Evolutionary conservation across 2,113 vertebrate species (phyloP), one percentile per base, ranked within the genome.

Genomic region (Bubo blakistoni): DNA sequence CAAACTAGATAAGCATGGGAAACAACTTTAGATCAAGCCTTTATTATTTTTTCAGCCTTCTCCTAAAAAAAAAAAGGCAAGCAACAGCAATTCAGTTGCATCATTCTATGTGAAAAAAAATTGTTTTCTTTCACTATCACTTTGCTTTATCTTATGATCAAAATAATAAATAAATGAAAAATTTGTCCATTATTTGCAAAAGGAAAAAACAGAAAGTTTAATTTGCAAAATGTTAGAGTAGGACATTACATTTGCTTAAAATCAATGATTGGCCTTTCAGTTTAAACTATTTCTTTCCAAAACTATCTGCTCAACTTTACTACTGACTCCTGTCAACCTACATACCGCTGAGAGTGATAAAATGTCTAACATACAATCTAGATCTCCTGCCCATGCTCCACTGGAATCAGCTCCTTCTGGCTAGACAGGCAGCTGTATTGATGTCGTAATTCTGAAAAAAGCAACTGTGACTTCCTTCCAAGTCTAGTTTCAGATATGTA

Each of bases 401-500:
- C 1, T 4, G 86, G 91, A 95, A 85, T 24, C 10, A 27, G 34
- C 49, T 87, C 70, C 70, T 92, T 76, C 73, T 91, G 83, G 86
- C 86, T 61, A 95, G 88, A 94, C 86, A 36, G 57, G 44, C 89
- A 89, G 91, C 78, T 94, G 86, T 54, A 85, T 16, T 10, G 1
- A 58, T 91, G 70, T 25, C 0, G 13, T 80, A 76, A 96, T 80
- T 55, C 77, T 62, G 54, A 71, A 94, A 89, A 88, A 88, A 79
- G 52, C 54, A 94, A 16, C 92, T 16, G 17, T 34, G 63, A 86
- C 76, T 94, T 92, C 85, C 80, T 89, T 94, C 95, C 94, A 94
- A 95, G 91, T 73, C 81, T 80, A 80, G 79, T 71, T 95, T 82
- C 58, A 98, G 97, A 97, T 96, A 85, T 10, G 54, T 21, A 88